These are phyloP conservation scores for Percopsis omiscomaycus DNA, from an alignment of 2,797 vertebrate genomes.

Conservation along the genomic window DNA sequence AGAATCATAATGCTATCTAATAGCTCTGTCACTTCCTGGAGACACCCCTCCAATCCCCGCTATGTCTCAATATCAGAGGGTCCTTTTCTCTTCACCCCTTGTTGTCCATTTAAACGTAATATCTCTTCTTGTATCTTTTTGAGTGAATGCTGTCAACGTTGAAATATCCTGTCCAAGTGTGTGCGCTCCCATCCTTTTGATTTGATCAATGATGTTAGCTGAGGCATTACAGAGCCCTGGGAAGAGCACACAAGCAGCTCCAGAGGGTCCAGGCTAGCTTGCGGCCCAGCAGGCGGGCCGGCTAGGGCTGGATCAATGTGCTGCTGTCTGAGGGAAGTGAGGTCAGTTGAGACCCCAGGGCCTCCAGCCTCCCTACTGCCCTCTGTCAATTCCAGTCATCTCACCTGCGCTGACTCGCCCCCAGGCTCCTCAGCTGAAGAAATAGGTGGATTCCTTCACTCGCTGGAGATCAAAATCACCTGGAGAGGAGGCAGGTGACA, in stretches of 20 bases:
- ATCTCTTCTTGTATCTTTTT: conserved; percentile 28
- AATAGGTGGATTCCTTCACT: conserved; percentile 91
- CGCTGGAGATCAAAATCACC: conserved; percentile 86
- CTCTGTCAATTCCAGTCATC: conserved; percentile 60
- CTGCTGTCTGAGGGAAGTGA: conserved; percentile 42
- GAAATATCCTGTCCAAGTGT: conserved; percentile 23
- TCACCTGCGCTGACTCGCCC: conserved; percentile 26
- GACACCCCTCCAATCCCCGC: background rate
- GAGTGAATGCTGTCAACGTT: conserved; percentile 25
- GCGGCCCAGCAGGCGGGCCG: conserved; percentile 36
- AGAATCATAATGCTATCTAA: background rate
- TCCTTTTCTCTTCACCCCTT: background rate
- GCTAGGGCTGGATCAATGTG: conserved; percentile 56
- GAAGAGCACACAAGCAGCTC: conserved; percentile 15
- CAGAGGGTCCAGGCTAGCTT: conserved; percentile 16
- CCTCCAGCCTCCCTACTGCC: conserved; percentile 38
- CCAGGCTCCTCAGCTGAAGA: conserved; percentile 88
- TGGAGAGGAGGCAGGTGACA: conserved; percentile 51
- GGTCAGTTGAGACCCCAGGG: conserved; percentile 15
- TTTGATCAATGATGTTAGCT: conserved; percentile 40
- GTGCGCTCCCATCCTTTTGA: conserved; percentile 22
- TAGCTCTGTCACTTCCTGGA: background rate
- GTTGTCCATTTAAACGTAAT: conserved; percentile 4
- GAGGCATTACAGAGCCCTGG: conserved; percentile 27
- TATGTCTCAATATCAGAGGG: background rate